These are phyloP conservation scores for Strigamia maritima DNA, from an alignment of 2,888 invertebrate species.

Conservation along the genomic window DNA sequence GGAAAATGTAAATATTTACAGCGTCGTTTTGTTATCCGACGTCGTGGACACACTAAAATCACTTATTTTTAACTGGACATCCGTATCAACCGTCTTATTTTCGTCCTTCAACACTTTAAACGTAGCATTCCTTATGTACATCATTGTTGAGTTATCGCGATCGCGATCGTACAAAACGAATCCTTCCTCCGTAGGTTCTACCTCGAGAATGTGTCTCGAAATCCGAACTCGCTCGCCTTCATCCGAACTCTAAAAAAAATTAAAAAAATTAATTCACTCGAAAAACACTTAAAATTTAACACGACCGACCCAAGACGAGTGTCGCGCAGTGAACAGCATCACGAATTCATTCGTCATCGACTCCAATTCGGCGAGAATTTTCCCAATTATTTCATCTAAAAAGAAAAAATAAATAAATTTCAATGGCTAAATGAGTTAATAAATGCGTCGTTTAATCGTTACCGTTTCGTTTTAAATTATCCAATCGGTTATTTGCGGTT, in stretches of 20 bases:
- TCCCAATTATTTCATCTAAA: conserved; percentile 37
- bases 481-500: neutral
- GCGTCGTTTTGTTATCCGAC: no score
- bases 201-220: conserved; percentile 6
- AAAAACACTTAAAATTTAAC: neutral
- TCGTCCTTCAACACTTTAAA: no score
- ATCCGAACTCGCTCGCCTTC: neutral
- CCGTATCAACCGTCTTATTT: no score
- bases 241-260: neutral
- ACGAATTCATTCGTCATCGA: neutral
- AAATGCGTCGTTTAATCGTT: neutral
- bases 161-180: no score
- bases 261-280: neutral
- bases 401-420: conserved; percentile 2
- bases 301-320: conserved; percentile 36
- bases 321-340: conserved; percentile 30
- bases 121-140: no score
- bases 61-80: no score
- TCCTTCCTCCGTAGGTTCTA: neutral
- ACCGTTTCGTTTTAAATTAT: conserved; percentile 21
- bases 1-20: no score
- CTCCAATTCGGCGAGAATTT: neutral
- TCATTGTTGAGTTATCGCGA: no score
- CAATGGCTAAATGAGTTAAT: no score
- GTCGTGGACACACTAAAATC: no score